Conservation (phyloP, 2,797 vertebrate species). For the Cetoscarus ocellatus region DNA sequence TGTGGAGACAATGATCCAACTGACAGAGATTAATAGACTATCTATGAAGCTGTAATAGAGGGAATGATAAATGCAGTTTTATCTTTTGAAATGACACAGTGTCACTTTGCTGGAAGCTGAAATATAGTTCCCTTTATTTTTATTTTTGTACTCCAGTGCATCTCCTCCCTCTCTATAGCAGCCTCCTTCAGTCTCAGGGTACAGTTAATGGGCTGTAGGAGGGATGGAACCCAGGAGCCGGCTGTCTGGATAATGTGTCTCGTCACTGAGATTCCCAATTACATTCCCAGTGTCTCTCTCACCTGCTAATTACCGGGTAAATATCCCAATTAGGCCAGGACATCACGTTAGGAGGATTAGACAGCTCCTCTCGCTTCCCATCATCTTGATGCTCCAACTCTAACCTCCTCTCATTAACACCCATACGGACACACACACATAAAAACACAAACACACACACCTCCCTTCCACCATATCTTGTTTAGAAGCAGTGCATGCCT, state of each 20-base stretch:
- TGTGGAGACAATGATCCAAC: slow-evolving; percentile 68
- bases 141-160: slow-evolving; percentile 32
- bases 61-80: slow-evolving; percentile 64
- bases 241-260: slow-evolving; percentile 79
- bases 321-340: slow-evolving; percentile 92
- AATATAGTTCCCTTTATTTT: slow-evolving; percentile 49
- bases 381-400: slow-evolving; percentile 73
- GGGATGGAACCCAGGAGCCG: slow-evolving; percentile 80
- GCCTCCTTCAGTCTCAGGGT: slow-evolving; percentile 62
- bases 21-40: slow-evolving; percentile 75
- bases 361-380: slow-evolving; percentile 77
- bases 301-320: slow-evolving; percentile 92
- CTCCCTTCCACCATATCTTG: slow-evolving; percentile 72
- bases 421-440: slow-evolving; percentile 26
- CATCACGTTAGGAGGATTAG: slow-evolving; percentile 86
- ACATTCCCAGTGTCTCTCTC: slow-evolving; percentile 86
- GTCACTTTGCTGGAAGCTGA: slow-evolving; percentile 55
- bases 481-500: slow-evolving; percentile 77
- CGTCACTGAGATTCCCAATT: slow-evolving; percentile 86
- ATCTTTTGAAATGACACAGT: slow-evolving; percentile 56
- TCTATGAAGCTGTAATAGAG: slow-evolving; percentile 59
- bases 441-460: slow-evolving; percentile 37
- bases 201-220: slow-evolving; percentile 82
- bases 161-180: slow-evolving; percentile 20
- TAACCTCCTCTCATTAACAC: slow-evolving; percentile 76